Evolutionary conservation across 35 echinoderm and acorn worm genomes (phyloP).

Genomic region (Patiria miniata): DNA sequence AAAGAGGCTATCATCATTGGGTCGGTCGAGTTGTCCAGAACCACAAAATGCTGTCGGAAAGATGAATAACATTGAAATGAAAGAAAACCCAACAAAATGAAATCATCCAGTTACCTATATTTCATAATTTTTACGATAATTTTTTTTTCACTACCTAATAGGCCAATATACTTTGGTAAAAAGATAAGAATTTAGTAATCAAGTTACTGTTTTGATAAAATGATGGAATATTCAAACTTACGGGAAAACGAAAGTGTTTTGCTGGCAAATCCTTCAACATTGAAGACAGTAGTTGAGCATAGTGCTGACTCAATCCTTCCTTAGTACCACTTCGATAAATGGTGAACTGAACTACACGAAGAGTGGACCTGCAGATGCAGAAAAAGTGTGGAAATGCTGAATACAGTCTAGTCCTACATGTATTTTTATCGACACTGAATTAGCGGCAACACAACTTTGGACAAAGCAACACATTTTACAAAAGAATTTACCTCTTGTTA

Average conservation of each 20-base stretch:
- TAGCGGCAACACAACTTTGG: too few species aligned
- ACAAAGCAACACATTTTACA: neutral
- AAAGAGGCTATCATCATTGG: neutral
- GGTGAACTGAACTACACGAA: constrained; percentile 24
- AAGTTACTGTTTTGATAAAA: too few species aligned
- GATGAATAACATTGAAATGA: neutral
- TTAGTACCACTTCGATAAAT: constrained; percentile 15
- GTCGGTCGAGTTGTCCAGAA: neutral
- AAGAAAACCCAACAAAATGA: too few species aligned
- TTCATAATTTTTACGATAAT: too few species aligned
- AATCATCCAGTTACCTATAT: too few species aligned
- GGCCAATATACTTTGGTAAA: too few species aligned
- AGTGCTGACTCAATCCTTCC: constrained; percentile 18
- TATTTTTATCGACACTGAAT: too few species aligned
- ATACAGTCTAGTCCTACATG: too few species aligned
- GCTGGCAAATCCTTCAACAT: neutral
- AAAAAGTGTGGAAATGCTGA: too few species aligned
- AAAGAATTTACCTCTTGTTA: constrained; percentile 27
- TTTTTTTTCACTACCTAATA: too few species aligned
- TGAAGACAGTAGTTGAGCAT: neutral
- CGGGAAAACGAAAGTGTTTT: neutral
- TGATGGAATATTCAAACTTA: neutral
- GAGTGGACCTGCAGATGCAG: neutral
- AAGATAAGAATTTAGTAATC: too few species aligned
- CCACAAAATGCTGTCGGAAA: neutral